Evolutionary conservation across 2,797 vertebrate species (phyloP).

Genomic region (Siniperca obscura): DNA sequence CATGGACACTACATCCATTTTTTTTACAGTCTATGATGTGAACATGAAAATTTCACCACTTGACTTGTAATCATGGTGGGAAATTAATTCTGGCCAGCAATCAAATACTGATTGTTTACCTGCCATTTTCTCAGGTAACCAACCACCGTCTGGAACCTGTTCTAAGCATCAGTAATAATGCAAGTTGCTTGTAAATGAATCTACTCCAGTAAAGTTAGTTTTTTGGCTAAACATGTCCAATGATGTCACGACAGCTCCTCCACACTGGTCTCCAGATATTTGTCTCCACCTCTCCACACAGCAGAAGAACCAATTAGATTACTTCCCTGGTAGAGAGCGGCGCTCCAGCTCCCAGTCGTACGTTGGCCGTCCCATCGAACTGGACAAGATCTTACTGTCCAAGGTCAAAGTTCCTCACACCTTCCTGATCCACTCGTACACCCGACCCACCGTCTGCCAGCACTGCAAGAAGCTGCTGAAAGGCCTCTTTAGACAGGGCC

Average conservation of each 20-base stretch:
- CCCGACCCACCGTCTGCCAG: constrained; percentile 95
- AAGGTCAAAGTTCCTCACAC: constrained; percentile 99
- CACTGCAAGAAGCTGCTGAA: constrained; percentile 98
- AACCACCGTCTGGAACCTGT: not conserved
- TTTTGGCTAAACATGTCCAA: not conserved
- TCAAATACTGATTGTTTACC: not conserved
- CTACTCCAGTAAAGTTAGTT: not conserved
- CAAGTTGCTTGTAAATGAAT: not conserved
- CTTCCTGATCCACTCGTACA: constrained; percentile 97
- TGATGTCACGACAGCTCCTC: not conserved
- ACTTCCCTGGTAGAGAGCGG: constrained; percentile 91
- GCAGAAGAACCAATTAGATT: constrained; percentile 92
- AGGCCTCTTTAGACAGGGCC: constrained; percentile 95
- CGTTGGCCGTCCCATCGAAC: constrained; percentile 92
- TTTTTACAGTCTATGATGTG: too few relatives aligned
- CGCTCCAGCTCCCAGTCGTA: constrained; percentile 95
- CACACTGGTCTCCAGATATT: not conserved
- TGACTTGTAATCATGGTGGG: not conserved
- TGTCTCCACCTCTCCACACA: constrained; percentile 54
- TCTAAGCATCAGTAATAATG: not conserved
- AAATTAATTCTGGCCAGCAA: not conserved
- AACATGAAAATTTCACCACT: not conserved
- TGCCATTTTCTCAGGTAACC: not conserved
- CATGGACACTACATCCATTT: too few relatives aligned
- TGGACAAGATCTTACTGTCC: constrained; percentile 95